Base-by-base conservation (phyloP, 2,113 vertebrate genomes). In the Nyctibius bracteatus region DNA sequence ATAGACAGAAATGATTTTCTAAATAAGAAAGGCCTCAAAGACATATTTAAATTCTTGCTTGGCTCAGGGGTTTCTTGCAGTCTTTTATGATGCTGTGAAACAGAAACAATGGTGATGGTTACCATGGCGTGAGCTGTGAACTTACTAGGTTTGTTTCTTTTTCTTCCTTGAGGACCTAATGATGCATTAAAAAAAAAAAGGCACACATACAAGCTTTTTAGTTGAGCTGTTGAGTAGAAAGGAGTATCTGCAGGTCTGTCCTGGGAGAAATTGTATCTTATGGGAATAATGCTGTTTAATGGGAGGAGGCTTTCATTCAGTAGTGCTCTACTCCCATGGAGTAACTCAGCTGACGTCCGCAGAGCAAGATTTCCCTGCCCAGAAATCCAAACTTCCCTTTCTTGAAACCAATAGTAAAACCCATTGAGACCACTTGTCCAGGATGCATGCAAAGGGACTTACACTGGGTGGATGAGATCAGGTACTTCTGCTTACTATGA, bases 21-120 rank as follows among this genome's bases (percentile, higher is more conserved):
- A 96, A 95, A 93, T 68, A 77, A 57, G 75, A 86, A 90, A 67
- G 86, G 67, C 57, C 86, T 96, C 72, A 83, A 92, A 92, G 85
- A 94, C 51, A 12, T 74, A 80, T 92, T 93, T 88, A 90, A 96
- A 85, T 91, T 91, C 70, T 90, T 85, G 65, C 61, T 92, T 91
- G 86, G 37, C 65, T 87, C 49, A 72, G 81, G 37, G 31, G 3
- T 86, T 90, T 43, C 59, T 88, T 81, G n/a, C 4, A 7, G 72
- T 65, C 88, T 86, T 96, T 91, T 78, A 39, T 71, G 65, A 51
- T 72, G 61, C 65, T 71, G 37, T 90, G 88, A 88, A 93, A 78
- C 51, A 94, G 82, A 90, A 93, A 81, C 67, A 86, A 55, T 72
- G 81, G 47, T 81, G 67, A 63, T 3, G 1, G 37, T 93, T 90